Evolutionary conservation across 2,888 invertebrate genomes (phyloP).

Genomic region (Caenorhabditis sp.): DNA sequence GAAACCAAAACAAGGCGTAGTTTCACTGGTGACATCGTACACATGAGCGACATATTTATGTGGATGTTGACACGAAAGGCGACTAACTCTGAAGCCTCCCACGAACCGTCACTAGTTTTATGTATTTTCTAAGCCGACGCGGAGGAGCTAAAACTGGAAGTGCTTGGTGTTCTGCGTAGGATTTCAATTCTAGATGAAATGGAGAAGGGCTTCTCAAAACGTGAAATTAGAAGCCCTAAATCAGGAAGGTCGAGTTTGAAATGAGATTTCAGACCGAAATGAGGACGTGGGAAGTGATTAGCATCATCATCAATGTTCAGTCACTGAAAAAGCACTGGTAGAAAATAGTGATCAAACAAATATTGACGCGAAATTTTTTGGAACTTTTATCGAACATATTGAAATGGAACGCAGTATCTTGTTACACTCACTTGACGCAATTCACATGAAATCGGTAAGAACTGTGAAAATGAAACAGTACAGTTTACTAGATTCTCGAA

Average conservation of each 20-base stretch:
- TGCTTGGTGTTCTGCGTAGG: constrained; percentile 29
- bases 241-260: constrained; percentile 1
- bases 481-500: not conserved
- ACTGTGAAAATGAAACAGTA: not conserved
- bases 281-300: not conserved
- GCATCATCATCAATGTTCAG: constrained; percentile 23
- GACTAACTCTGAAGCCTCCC: not conserved
- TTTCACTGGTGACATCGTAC: not conserved
- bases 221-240: constrained; percentile 13
- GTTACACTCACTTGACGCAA: not conserved
- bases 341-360: no score
- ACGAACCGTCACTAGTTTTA: constrained; percentile 7
- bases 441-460: constrained; percentile 4
- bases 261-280: not conserved
- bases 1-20: not conserved
- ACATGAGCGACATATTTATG: not conserved
- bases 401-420: no score
- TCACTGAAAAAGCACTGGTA: not conserved
- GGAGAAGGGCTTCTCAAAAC: constrained; percentile 7
- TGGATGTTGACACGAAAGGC: constrained; percentile 5
- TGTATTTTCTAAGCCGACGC: constrained; percentile 29
- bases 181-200: not conserved
- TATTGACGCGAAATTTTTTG: no score
- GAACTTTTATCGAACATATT: no score
- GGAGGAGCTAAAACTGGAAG: constrained; percentile 19